Evolutionary conservation across 2,797 vertebrate genomes (phyloP).

Genomic region (Sebastes vulpes): DNA sequence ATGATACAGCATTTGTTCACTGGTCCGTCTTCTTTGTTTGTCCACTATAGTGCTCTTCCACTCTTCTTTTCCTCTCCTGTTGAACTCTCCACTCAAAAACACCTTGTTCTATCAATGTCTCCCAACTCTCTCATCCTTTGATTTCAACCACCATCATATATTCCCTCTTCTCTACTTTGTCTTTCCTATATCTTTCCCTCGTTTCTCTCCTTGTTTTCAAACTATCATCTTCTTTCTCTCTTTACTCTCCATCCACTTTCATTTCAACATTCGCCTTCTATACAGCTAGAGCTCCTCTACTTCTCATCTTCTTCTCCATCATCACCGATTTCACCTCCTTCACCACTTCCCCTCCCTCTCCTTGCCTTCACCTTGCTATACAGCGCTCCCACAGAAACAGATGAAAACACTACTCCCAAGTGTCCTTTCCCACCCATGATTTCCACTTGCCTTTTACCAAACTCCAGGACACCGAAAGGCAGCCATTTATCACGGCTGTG

Average conservation of each 20-base stretch:
- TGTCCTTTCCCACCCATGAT: conserved; percentile 62
- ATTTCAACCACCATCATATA: not conserved
- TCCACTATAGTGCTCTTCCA: not conserved
- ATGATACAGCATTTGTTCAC: conserved; percentile 38
- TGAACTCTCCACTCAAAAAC: not conserved
- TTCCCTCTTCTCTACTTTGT: not conserved
- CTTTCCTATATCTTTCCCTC: not conserved
- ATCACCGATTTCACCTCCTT: not conserved
- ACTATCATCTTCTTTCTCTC: not conserved
- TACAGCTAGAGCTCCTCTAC: not conserved
- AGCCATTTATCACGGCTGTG: conserved; percentile 63
- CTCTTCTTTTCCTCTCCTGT: not conserved
- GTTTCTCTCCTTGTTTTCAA: not conserved
- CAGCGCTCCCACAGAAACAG: conserved; percentile 18
- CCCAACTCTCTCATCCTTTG: not conserved
- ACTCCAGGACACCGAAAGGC: conserved; percentile 57
- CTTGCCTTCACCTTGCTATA: conserved; percentile 30
- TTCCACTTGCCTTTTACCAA: conserved; percentile 57
- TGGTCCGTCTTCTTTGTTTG: conserved; percentile 5
- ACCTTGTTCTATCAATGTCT: not conserved
- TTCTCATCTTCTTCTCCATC: not conserved
- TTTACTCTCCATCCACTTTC: not conserved
- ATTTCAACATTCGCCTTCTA: not conserved
- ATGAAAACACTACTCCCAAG: conserved; percentile 42
- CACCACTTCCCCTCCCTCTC: not conserved